Conservation (phyloP, 2,888 invertebrate genomes). For the Anthrax anthrax region DNA sequence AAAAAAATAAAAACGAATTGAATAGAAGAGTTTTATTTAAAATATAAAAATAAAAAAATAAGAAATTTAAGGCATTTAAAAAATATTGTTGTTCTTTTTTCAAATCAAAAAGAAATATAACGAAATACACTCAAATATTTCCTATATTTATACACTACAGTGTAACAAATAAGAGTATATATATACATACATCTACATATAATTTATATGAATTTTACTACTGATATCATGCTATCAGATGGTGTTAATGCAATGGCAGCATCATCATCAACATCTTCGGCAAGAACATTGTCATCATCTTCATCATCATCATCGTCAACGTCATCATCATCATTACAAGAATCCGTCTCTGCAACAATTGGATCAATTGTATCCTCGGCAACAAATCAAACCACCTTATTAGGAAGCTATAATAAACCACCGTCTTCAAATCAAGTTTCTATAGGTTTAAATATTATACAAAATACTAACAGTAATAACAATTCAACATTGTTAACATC, state of each 20-base stretch:
- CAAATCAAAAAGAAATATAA: no score
- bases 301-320: not conserved
- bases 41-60: no score
- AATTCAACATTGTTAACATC: not conserved
- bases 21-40: no score
- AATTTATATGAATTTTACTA: not conserved
- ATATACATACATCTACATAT: not conserved
- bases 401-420: not conserved
- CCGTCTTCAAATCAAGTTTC: not conserved
- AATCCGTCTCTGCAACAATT: slow-evolving; percentile 1
- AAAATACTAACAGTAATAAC: not conserved
- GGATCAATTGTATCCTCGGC: not conserved
- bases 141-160: no score
- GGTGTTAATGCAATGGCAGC: slow-evolving; percentile 8
- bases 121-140: no score
- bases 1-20: no score
- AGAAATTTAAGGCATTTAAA: no score
- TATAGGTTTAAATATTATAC: not conserved
- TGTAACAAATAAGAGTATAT: not conserved
- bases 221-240: not conserved
- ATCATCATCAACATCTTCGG: slow-evolving; percentile 7
- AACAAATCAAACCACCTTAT: not conserved
- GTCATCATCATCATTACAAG: slow-evolving; percentile 1
- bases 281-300: not conserved
- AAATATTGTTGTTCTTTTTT: no score